phyloP scores from a whole-genome alignment of 92 coral and sea anemone species.

The Zoanthus solanderi region DNA sequence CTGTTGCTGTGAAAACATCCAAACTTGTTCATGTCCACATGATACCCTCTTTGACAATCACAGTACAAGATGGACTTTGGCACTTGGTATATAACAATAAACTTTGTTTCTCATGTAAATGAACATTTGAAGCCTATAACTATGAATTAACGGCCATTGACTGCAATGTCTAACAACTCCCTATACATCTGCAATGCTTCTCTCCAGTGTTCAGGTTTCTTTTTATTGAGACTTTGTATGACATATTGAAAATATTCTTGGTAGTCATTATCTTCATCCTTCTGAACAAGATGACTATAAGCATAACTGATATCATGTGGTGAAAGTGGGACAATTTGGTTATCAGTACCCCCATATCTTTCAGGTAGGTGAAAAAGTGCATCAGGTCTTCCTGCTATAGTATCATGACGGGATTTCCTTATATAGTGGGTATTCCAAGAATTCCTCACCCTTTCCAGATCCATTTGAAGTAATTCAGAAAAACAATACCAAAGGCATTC shows the following conservation, averaged over 20 bases:
- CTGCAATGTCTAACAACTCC: slow-evolving; percentile 55
- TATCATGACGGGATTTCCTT: slow-evolving; percentile 57
- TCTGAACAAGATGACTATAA: slow-evolving; percentile 32
- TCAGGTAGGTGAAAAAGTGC: slow-evolving; percentile 56
- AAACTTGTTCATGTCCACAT: slow-evolving; percentile 24
- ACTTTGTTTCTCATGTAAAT: slow-evolving; percentile 25
- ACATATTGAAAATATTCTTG: slow-evolving; percentile 64
- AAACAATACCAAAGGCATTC: slow-evolving; percentile 49
- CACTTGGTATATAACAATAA: slow-evolving; percentile 28
- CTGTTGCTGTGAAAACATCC: slow-evolving; percentile 26
- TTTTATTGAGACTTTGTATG: slow-evolving; percentile 47
- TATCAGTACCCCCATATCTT: slow-evolving; percentile 47
- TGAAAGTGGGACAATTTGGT: slow-evolving; percentile 53
- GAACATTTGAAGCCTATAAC: slow-evolving; percentile 24
- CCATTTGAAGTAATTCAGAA: slow-evolving; percentile 31
- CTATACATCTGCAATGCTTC: slow-evolving; percentile 56
- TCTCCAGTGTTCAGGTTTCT: slow-evolving; percentile 54
- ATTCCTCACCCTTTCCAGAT: slow-evolving; percentile 29
- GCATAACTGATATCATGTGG: slow-evolving; percentile 37
- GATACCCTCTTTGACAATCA: slow-evolving; percentile 23
- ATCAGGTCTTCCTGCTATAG: slow-evolving; percentile 54
- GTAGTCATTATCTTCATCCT: slow-evolving; percentile 40
- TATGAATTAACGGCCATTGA: slow-evolving; percentile 43
- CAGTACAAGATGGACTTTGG: slow-evolving; percentile 26
- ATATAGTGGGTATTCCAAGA: slow-evolving; percentile 45